Conservation (phyloP, 35 echinoderm and acorn worm genomes). For the Amphiura filiformis region DNA sequence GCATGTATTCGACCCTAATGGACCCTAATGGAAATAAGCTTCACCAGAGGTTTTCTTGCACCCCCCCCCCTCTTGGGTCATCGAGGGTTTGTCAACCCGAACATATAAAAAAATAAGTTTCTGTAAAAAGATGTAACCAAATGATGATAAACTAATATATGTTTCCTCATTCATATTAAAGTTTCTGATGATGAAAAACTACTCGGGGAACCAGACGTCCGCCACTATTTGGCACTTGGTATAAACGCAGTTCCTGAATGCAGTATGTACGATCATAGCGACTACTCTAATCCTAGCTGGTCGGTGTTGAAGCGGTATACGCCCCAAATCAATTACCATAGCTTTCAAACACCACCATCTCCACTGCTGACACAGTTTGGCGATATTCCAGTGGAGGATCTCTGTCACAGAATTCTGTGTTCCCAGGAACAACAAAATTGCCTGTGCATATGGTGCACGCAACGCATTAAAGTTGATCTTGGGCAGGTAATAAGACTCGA, state of each 20-base stretch:
- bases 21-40: too few species aligned
- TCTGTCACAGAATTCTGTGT: background rate
- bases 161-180: background rate
- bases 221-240: background rate
- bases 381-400: slow-evolving; percentile 35
- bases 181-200: background rate
- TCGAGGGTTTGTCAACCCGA: background rate
- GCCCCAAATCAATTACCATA: slow-evolving; percentile 39
- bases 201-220: background rate
- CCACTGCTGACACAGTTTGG: slow-evolving; percentile 43
- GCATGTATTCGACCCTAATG: background rate
- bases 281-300: background rate
- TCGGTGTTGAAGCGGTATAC: background rate
- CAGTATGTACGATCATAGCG: background rate
- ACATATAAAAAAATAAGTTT: background rate
- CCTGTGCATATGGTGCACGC: too few species aligned
- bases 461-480: too few species aligned
- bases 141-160: background rate
- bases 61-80: too few species aligned
- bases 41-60: background rate
- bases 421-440: background rate
- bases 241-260: background rate
- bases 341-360: slow-evolving; percentile 41
- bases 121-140: background rate
- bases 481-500: too few species aligned